phyloP scores from a whole-genome alignment of 2,113 vertebrate species.

The Spea multiplicata region DNA sequence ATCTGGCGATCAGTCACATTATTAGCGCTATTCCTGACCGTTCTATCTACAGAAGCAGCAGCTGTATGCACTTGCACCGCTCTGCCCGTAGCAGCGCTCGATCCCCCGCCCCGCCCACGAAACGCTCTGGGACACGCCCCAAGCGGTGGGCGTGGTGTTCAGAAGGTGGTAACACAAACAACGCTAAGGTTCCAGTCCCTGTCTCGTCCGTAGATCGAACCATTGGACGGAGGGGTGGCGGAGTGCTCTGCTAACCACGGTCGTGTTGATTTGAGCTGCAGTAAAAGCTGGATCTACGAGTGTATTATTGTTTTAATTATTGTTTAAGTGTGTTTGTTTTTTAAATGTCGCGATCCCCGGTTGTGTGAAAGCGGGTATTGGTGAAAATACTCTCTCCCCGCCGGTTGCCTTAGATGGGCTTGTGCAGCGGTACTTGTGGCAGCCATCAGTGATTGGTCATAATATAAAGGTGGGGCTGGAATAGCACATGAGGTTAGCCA shows the following conservation, averaged over 20 bases:
- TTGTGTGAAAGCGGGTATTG: too few species aligned
- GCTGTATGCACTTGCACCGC: constrained; percentile 13
- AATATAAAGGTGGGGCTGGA: neutral
- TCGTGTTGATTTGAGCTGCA: too few species aligned
- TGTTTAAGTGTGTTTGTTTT: too few species aligned
- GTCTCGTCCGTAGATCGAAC: neutral
- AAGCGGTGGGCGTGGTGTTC: neutral
- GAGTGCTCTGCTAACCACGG: neutral
- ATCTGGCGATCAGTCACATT: constrained; percentile 25
- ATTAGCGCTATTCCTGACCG: neutral
- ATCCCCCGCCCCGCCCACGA: constrained; percentile 11
- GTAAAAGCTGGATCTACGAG: too few species aligned
- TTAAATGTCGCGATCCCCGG: neutral
- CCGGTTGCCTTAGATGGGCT: neutral
- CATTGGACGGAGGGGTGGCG: neutral
- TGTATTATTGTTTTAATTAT: too few species aligned
- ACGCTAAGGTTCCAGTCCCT: neutral
- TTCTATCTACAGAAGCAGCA: neutral
- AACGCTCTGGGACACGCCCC: neutral
- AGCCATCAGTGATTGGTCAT: neutral
- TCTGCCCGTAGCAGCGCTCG: constrained; percentile 23
- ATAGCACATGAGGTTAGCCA: neutral
- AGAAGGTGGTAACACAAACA: too few species aligned
- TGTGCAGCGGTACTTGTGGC: neutral
- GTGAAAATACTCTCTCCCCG: neutral